phyloP scores from a whole-genome alignment of 2,797 vertebrate species.

The Danio aesculapii region DNA sequence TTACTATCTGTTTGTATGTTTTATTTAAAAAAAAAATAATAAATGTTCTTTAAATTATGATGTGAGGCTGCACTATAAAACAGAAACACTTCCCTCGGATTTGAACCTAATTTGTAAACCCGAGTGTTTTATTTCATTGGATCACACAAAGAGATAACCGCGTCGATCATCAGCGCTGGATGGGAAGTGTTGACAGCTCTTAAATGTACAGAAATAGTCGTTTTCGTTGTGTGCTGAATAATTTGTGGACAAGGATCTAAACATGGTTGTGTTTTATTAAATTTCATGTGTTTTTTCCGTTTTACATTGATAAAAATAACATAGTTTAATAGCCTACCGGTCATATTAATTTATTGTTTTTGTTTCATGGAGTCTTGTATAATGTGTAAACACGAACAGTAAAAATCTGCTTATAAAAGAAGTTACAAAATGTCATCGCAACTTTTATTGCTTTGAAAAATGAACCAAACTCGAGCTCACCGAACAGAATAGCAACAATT shows the following conservation, averaged over 20 bases:
- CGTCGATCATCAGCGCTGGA: slow-evolving; percentile 68
- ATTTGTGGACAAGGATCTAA: slow-evolving; percentile 92
- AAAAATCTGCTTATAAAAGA: slow-evolving; percentile 93
- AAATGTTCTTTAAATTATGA: slow-evolving; percentile 70
- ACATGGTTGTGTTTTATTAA: slow-evolving; percentile 87
- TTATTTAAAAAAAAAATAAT: slow-evolving; percentile 68
- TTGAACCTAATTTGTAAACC: slow-evolving; percentile 37
- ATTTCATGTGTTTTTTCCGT: slow-evolving; percentile 87
- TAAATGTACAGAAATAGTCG: slow-evolving; percentile 79
- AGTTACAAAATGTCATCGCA: slow-evolving; percentile 55
- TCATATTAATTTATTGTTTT: slow-evolving; percentile 97
- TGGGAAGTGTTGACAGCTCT: slow-evolving; percentile 54
- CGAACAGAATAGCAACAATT: neutral
- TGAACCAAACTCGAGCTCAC: neutral
- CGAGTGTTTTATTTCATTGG: slow-evolving; percentile 57
- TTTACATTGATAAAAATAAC: slow-evolving; percentile 85
- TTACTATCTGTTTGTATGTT: slow-evolving; percentile 77
- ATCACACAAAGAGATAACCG: slow-evolving; percentile 66
- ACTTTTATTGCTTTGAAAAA: slow-evolving; percentile 1
- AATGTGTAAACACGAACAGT: slow-evolving; percentile 95
- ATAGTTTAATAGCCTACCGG: slow-evolving; percentile 94
- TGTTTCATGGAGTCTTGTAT: slow-evolving; percentile 91
- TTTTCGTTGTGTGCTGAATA: slow-evolving; percentile 90
- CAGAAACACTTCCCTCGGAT: slow-evolving; percentile 69
- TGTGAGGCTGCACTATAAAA: slow-evolving; percentile 68